Percentiles rank a stretch among this genome's conserved stretches.
phyloP scores from a whole-genome alignment of 2,888 invertebrate genomes.

The Argyra leucocephala region DNA sequence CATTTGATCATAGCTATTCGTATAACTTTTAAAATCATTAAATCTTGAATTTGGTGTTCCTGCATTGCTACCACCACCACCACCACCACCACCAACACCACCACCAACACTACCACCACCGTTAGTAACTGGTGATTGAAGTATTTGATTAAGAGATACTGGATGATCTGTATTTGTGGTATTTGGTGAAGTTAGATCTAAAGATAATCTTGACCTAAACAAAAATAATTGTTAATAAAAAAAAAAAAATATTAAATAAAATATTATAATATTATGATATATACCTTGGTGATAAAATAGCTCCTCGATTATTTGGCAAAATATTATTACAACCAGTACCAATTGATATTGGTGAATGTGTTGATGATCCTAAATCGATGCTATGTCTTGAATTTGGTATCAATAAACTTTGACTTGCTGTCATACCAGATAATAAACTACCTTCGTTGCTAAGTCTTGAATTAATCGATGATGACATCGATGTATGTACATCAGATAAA shows the following conservation, averaged over 20 bases:
- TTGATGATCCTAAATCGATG: constrained; percentile 56
- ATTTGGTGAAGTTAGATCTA: constrained; percentile 32
- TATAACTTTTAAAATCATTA: neutral
- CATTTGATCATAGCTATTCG: neutral
- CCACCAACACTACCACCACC: too few relatives aligned
- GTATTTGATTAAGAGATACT: constrained; percentile 8
- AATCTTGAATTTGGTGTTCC: constrained; percentile 13
- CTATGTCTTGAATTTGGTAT: constrained; percentile 59
- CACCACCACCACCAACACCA: too few relatives aligned
- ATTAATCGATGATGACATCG: constrained; percentile 48
- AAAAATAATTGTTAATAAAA: constrained; percentile 8
- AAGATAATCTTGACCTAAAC: constrained; percentile 33
- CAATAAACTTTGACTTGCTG: constrained; percentile 27
- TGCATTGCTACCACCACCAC: constrained; percentile 9
- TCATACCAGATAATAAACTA: constrained; percentile 20
- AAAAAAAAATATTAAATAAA: neutral
- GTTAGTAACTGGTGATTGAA: constrained; percentile 13
- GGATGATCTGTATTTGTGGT: constrained; percentile 26
- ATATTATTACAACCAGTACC: constrained; percentile 7
- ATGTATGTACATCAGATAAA: constrained; percentile 45
- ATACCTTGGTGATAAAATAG: constrained; percentile 31
- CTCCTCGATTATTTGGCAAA: neutral
- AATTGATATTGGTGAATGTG: constrained; percentile 26
- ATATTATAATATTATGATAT: neutral
- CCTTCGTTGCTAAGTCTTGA: constrained; percentile 53